Percentiles rank a stretch among this genome's conserved stretches.
Evolutionary conservation across 2,888 invertebrate genomes (phyloP).

Genomic region (Meta bourneti): DNA sequence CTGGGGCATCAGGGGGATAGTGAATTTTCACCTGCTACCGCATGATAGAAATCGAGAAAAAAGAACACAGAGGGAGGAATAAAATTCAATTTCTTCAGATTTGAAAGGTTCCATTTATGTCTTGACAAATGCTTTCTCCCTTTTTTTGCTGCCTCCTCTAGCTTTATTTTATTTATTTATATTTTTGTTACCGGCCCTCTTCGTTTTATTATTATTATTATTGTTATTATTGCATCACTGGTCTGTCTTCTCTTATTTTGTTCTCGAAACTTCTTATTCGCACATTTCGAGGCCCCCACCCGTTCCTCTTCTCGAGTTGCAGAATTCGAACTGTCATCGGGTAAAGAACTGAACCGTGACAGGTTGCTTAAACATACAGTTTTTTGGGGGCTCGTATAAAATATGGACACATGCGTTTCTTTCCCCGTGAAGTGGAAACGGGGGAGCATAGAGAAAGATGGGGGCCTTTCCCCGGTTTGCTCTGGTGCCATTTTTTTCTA

Average conservation of each 20-base stretch:
- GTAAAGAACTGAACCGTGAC: slow-evolving; percentile 65
- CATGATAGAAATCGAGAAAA: slow-evolving; percentile 14
- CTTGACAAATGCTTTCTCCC: slow-evolving; percentile 74
- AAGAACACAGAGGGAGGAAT: slow-evolving; percentile 60
- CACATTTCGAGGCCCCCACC: slow-evolving; percentile 29
- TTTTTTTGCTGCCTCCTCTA: background rate
- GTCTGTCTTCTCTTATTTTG: slow-evolving; percentile 52
- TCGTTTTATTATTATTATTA: slow-evolving; percentile 32
- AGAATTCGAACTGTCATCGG: slow-evolving; percentile 72
- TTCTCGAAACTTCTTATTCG: slow-evolving; percentile 50
- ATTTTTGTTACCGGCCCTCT: slow-evolving; percentile 10
- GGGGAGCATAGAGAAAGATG: background rate
- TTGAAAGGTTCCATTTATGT: slow-evolving; percentile 77
- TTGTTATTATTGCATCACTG: slow-evolving; percentile 62
- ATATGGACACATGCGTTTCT: slow-evolving; percentile 65
- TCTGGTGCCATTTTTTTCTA: slow-evolving; percentile 3
- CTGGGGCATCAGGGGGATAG: background rate
- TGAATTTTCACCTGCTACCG: slow-evolving; percentile 19
- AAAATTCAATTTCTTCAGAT: slow-evolving; percentile 76
- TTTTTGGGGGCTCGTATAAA: slow-evolving; percentile 50
- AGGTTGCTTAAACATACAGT: slow-evolving; percentile 72
- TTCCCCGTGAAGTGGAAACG: background rate
- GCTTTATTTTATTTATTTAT: slow-evolving; percentile 27
- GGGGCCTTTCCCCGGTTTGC: background rate
- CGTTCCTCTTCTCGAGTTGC: slow-evolving; percentile 26